A percentile compares a stretch with the other conserved stretches of the same genome.
phyloP scores from a whole-genome alignment of 2,888 invertebrate genomes.

The Pharmacophagus antenor region DNA sequence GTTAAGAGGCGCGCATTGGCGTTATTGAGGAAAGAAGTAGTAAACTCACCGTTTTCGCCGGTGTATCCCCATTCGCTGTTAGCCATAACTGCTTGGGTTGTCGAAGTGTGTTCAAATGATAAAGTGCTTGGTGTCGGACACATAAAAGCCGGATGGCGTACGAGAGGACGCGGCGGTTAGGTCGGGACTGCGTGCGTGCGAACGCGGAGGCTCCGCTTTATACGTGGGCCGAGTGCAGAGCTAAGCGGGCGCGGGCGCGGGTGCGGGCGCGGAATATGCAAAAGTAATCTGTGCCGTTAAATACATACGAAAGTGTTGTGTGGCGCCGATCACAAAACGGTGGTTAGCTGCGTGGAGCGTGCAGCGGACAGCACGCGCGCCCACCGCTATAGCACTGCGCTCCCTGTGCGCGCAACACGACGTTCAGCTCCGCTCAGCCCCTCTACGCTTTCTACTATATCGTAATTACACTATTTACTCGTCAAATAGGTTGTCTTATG shows the following conservation, averaged over 20 bases:
- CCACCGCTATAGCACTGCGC: conserved; percentile 54
- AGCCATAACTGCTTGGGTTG: conserved; percentile 52
- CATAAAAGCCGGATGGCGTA: conserved; percentile 61
- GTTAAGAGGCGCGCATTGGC: conserved; percentile 38
- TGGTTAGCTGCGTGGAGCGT: conserved; percentile 30
- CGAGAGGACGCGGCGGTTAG: conserved; percentile 65
- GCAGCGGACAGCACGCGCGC: conserved; percentile 43
- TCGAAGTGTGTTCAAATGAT: conserved; percentile 38
- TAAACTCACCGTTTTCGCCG: conserved; percentile 79
- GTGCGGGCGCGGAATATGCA: conserved; percentile 35
- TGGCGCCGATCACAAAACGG: conserved; percentile 16
- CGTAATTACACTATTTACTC: conserved; percentile 59
- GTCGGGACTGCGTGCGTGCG: conserved; percentile 72
- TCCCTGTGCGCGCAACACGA: conserved; percentile 38
- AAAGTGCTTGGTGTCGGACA: conserved; percentile 42
- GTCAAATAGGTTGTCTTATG: conserved; percentile 43
- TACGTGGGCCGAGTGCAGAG: conserved; percentile 46
- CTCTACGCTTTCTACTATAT: conserved; percentile 53
- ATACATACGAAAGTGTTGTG: conserved; percentile 34
- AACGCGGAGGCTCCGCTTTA: conserved; percentile 61
- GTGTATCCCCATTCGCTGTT: conserved; percentile 82
- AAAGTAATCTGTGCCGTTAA: conserved; percentile 29
- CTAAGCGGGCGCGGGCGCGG: conserved; percentile 37
- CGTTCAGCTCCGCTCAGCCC: conserved; percentile 33
- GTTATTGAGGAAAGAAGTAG: conserved; percentile 38